phyloP scores from a whole-genome alignment of 2,888 invertebrate genomes.

The Meteorus cinctellus region DNA sequence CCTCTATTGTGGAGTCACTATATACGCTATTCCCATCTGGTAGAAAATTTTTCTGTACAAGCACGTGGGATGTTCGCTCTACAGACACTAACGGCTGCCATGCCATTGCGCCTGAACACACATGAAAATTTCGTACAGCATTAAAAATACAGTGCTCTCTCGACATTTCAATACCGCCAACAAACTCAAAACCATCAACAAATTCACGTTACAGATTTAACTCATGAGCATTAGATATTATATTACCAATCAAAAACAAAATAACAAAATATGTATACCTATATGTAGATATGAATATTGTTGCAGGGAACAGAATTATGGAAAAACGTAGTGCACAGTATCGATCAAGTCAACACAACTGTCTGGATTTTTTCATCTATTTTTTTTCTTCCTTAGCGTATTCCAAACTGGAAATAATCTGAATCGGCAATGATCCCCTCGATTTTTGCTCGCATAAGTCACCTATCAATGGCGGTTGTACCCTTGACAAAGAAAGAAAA shows the following conservation, averaged over 20 bases:
- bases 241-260: background rate
- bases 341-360: background rate
- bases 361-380: background rate
- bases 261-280: background rate
- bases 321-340: background rate
- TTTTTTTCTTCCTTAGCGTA: background rate
- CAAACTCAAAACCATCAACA: background rate
- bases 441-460: constrained; percentile 4
- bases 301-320: background rate
- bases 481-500: background rate
- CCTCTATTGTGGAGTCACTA: background rate
- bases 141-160: background rate
- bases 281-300: background rate
- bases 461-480: background rate
- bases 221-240: background rate
- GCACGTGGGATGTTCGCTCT: background rate
- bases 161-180: background rate
- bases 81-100: background rate
- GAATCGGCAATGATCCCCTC: background rate
- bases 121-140: background rate
- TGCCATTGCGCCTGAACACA: background rate
- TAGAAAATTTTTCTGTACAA: background rate
- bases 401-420: background rate
- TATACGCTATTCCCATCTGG: background rate
- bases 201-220: background rate